phyloP scores from a whole-genome alignment of 2,113 vertebrate genomes.

The Saguinus imperator region DNA sequence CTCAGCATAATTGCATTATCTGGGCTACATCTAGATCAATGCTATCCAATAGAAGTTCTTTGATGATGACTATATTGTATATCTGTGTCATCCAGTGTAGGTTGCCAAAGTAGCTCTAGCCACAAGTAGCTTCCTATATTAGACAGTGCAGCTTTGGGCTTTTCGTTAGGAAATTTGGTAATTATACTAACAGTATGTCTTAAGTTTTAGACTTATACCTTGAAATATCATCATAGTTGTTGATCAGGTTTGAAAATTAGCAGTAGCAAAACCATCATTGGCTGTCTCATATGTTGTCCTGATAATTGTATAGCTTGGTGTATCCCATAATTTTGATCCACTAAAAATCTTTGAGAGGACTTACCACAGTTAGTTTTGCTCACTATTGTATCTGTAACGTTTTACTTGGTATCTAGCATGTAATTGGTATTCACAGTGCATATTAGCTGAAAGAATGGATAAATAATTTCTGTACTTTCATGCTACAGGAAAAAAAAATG shows the following conservation, averaged over 20 bases:
- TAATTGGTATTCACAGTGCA: not conserved
- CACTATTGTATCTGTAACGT: not conserved
- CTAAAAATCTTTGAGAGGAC: not conserved
- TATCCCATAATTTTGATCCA: not conserved
- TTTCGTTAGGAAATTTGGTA: conserved; percentile 12
- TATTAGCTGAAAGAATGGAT: not conserved
- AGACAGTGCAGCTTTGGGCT: not conserved
- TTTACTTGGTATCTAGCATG: not conserved
- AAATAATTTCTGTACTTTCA: not conserved
- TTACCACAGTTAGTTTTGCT: not conserved
- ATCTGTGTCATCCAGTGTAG: not conserved
- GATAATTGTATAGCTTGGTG: conserved; percentile 37
- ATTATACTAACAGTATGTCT: not conserved
- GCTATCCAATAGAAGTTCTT: not conserved
- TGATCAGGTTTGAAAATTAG: not conserved
- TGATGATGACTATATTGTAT: not conserved
- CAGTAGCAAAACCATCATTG: not conserved
- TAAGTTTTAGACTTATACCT: not conserved
- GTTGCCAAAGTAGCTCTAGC: not conserved
- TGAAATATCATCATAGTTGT: not conserved
- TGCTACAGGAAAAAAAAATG: not conserved
- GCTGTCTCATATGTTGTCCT: not conserved
- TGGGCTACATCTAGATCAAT: not conserved
- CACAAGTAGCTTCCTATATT: not conserved
- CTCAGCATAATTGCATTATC: not conserved